Evolutionary conservation across 2,113 vertebrate species (phyloP).

Genomic region (Oreotrochilus melanogaster): DNA sequence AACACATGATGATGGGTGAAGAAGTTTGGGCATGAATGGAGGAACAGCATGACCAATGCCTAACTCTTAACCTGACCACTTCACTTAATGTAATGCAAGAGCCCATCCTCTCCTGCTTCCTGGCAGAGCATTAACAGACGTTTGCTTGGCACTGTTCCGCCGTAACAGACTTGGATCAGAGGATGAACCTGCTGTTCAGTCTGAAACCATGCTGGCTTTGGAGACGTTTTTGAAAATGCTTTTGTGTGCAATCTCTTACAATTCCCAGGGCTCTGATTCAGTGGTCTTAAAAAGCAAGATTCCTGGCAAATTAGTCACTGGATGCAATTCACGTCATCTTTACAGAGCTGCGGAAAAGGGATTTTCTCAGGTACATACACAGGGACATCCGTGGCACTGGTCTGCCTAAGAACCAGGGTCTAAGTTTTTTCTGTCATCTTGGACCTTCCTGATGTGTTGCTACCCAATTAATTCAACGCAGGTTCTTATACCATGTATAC

Average conservation of each 20-base stretch:
- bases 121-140: constrained; percentile 43
- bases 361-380: background rate
- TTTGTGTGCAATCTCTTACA: constrained; percentile 43
- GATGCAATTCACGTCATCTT: background rate
- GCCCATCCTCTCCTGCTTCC: background rate
- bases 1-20: background rate
- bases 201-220: constrained; percentile 61
- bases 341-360: background rate
- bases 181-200: constrained; percentile 75
- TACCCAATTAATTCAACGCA: background rate
- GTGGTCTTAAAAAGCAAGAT: constrained; percentile 28
- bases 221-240: constrained; percentile 37
- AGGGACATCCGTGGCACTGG: background rate
- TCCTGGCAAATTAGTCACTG: constrained; percentile 29
- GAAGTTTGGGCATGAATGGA: background rate
- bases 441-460: background rate
- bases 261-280: constrained; percentile 42
- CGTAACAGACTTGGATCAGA: constrained; percentile 64
- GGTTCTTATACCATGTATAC: background rate
- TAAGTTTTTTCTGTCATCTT: background rate
- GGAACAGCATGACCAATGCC: background rate
- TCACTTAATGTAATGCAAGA: background rate
- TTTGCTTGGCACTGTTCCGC: constrained; percentile 71
- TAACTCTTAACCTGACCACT: constrained; percentile 19
- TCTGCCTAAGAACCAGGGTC: background rate